These are phyloP conservation scores for Ellobium chinense DNA, from an alignment of 2,888 invertebrate genomes.

Conservation along the genomic window DNA sequence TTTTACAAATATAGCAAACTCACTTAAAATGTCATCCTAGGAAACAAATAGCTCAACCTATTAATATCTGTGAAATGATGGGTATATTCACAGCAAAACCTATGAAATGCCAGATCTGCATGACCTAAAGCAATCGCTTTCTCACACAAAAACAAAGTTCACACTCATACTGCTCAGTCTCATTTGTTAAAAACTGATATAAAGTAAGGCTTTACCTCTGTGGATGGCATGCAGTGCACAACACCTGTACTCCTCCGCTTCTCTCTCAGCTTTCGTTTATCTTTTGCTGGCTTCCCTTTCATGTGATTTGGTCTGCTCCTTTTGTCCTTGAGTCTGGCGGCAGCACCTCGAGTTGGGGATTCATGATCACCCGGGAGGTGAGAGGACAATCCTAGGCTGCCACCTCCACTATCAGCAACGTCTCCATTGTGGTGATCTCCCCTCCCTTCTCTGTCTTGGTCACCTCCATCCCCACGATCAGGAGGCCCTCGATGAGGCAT, in stretches of 20 bases:
- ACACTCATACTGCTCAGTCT: no score
- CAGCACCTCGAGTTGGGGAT: slow-evolving; percentile 79
- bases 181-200: no score
- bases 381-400: slow-evolving; percentile 5
- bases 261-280: slow-evolving; percentile 82
- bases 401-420: slow-evolving; percentile 44
- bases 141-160: no score
- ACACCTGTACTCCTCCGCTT: slow-evolving; percentile 83
- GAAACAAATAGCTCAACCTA: no score
- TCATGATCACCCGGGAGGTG: slow-evolving; percentile 62
- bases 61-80: no score
- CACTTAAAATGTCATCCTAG: no score
- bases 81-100: no score
- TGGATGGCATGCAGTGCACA: slow-evolving; percentile 82
- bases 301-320: slow-evolving; percentile 80
- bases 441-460: slow-evolving; percentile 47
- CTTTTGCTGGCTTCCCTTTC: slow-evolving; percentile 82
- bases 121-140: no score
- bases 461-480: slow-evolving; percentile 56
- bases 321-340: slow-evolving; percentile 78
- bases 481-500: slow-evolving; percentile 69
- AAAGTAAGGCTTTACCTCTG: no score
- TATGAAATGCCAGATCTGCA: no score
- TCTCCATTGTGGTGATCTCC: slow-evolving; percentile 55
- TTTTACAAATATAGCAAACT: no score